phyloP scores from a whole-genome alignment of 2,113 vertebrate genomes.

The Charadrius vociferus region DNA sequence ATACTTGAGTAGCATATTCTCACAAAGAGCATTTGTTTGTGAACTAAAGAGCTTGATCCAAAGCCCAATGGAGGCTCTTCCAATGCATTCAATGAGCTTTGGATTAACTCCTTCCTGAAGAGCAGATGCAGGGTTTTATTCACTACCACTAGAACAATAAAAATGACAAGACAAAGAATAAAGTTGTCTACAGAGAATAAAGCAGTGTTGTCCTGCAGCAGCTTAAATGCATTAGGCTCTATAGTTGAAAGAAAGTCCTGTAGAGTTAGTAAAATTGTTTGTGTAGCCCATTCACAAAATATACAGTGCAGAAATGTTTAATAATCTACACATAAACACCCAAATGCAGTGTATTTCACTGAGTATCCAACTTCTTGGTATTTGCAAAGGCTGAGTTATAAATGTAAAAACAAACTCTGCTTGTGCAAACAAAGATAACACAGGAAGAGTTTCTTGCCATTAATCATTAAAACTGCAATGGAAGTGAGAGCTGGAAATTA shows the following conservation, averaged over 20 bases:
- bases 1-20: constrained; percentile 6
- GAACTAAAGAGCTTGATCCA: constrained; percentile 29
- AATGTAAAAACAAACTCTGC: background rate
- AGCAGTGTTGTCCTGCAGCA: background rate
- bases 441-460: background rate
- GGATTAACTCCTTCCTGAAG: constrained; percentile 59
- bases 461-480: background rate
- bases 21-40: constrained; percentile 45
- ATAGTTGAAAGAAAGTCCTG: background rate
- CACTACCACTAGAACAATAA: constrained; percentile 22
- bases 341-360: background rate
- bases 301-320: background rate
- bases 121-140: constrained; percentile 56
- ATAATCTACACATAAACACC: background rate
- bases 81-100: constrained; percentile 31
- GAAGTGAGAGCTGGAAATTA: background rate
- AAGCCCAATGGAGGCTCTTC: constrained; percentile 16
- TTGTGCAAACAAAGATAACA: background rate
- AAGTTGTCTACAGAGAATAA: constrained; percentile 34
- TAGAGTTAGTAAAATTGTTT: background rate
- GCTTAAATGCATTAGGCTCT: constrained; percentile 9
- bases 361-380: background rate
- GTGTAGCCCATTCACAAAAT: constrained; percentile 1
- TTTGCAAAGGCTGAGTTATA: background rate
- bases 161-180: constrained; percentile 43